Evolutionary conservation across 2,888 invertebrate species (phyloP).

Genomic region (Salticus scenicus): DNA sequence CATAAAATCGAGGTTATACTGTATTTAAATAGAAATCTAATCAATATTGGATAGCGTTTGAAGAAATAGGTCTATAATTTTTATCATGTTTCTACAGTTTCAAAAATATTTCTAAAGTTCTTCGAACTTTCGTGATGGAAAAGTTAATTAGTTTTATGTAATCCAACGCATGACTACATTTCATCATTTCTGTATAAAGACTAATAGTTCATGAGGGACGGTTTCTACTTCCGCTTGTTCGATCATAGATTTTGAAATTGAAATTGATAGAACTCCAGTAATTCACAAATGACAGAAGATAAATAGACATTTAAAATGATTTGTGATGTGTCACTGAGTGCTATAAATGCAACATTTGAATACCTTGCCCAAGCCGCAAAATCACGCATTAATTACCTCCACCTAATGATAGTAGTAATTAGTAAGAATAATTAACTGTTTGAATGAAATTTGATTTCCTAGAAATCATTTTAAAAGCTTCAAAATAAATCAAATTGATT

Average conservation of each 20-base stretch:
- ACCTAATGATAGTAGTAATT: not conserved
- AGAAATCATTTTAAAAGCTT: not conserved
- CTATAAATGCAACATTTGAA: not conserved
- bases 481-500: not conserved
- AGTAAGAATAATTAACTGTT: not conserved
- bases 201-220: not conserved
- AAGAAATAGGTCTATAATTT: too few relatives aligned
- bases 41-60: too few relatives aligned
- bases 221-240: not conserved
- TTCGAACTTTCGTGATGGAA: too few relatives aligned
- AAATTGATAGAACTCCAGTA: slow-evolving; percentile 10
- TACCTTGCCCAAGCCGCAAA: not conserved
- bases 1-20: too few relatives aligned
- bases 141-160: too few relatives aligned
- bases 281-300: not conserved
- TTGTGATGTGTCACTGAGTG: not conserved
- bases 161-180: too few relatives aligned
- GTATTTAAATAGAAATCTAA: too few relatives aligned
- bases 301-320: slow-evolving; percentile 9
- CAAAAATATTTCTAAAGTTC: too few relatives aligned
- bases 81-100: too few relatives aligned
- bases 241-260: not conserved
- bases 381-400: not conserved
- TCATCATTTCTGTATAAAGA: too few relatives aligned
- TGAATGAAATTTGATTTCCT: not conserved